These are phyloP conservation scores for Calidris pygmaea DNA, from an alignment of 2,113 vertebrate genomes.

Conservation along the genomic window DNA sequence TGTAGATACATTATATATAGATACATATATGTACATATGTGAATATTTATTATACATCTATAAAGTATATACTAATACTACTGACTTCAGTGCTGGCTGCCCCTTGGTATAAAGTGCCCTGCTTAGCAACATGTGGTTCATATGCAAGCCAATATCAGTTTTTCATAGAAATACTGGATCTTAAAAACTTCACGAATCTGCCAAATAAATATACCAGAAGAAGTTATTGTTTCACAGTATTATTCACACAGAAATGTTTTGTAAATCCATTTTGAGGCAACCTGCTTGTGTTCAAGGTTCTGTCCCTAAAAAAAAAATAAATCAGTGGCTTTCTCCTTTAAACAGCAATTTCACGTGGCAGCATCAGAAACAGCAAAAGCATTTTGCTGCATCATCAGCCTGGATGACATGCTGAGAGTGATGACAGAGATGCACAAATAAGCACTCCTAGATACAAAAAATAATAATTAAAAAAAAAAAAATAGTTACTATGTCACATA, in stretches of 20 bases:
- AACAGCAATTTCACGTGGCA: not conserved
- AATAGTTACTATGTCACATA: not conserved
- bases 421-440: not conserved
- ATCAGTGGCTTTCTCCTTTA: not conserved
- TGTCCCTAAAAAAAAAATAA: not conserved
- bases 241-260: not conserved
- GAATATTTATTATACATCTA: no score
- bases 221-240: not conserved
- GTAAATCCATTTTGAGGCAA: conserved; percentile 5
- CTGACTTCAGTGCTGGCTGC: not conserved
- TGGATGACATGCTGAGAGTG: not conserved
- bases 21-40: no score
- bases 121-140: not conserved
- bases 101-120: not conserved
- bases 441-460: not conserved
- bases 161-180: not conserved
- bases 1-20: no score
- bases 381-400: not conserved
- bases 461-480: not conserved
- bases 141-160: fast-evolving
- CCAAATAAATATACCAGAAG: not conserved
- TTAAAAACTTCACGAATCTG: not conserved
- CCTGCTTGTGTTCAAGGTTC: not conserved
- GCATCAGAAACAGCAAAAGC: not conserved
- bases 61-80: not conserved